Evolutionary conservation across 2,113 vertebrate species (phyloP), one percentile per base, ranked within the genome.

Genomic region (Calyptomena viridis): DNA sequence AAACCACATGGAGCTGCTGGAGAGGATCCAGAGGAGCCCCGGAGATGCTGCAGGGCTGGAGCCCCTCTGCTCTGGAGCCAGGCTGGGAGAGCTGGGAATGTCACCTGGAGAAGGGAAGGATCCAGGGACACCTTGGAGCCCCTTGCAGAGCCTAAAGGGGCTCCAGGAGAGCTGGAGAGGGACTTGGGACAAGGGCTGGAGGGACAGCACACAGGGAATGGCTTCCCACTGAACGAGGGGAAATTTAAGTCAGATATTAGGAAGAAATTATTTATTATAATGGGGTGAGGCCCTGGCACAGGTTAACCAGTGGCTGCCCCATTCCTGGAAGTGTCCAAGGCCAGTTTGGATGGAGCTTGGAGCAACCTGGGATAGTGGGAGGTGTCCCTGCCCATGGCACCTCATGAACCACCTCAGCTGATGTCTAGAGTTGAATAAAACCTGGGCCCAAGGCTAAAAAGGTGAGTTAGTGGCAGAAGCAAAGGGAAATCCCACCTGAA

Each of bases 281-380:
- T 40, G 14, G 22, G 22, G 4, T 3, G 11, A 84, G 9, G 14
- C 0, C 0, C 50, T 76, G 31, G 25, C 1, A 0, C 8, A 4
- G 52, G 5, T 8, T 42, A 4, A 9, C 39, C 64, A 60, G 44
- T 25, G 74, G 44, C 28, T 77, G 74, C 22, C 46, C 28, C 74
- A 62, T 50, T 58, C 58, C 35, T 40, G 58, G 58, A 1, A 77
- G 16, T 40, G 12, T 3, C n/a, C 58, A 14, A 62, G 17, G 35
- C 16, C 56, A 25, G 28, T 9, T 0, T 58, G 50, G 73, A 46
- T 13, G 11, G 25, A 14, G 27, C 25, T 28, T 35, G 58, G 25
- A 39, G 0, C 27, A 19, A 0, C 4, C 8, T 46, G 69, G 69
- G 19, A 4, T 0, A 11, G 15, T 25, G 23, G 33, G 0, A 74